These are phyloP conservation scores for Stegophylla sp. DNA, from an alignment of 2,888 invertebrate genomes.

Conservation along the genomic window DNA sequence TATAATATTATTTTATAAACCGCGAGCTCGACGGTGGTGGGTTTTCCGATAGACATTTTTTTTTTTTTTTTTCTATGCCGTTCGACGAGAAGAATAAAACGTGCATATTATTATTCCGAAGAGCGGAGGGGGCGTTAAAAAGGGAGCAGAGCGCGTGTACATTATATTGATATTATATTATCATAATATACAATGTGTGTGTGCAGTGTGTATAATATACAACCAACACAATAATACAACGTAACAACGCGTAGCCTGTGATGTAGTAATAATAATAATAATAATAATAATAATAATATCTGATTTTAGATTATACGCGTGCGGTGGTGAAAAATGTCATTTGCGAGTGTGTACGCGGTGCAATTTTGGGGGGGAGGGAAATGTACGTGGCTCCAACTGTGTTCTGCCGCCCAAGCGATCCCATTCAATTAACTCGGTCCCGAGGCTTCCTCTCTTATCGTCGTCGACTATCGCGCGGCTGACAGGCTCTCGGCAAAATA, in stretches of 20 bases:
- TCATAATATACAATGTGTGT: not conserved
- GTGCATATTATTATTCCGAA: too few relatives aligned
- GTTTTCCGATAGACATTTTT: conserved; percentile 29
- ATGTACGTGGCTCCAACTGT: not conserved
- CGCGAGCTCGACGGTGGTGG: not conserved
- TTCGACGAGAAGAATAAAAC: not conserved
- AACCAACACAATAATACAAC: not conserved
- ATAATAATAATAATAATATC: conserved; percentile 32
- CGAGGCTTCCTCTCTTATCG: conserved; percentile 33
- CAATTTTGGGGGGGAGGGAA: not conserved
- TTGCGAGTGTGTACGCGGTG: conserved; percentile 7
- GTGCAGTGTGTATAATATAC: not conserved
- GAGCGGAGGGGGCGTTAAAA: not conserved
- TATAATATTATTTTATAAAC: too few relatives aligned
- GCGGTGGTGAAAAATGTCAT: conserved; percentile 33
- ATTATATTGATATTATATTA: not conserved
- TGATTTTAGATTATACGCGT: conserved; percentile 36
- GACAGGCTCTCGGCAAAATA: conserved; percentile 42
- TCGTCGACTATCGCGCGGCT: conserved; percentile 40
- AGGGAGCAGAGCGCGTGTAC: not conserved
- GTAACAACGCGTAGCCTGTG: not conserved
- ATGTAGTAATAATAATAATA: not conserved
- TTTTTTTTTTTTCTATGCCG: too few relatives aligned
- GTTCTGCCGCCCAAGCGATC: not conserved
- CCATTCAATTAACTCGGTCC: conserved; percentile 53